Conservation (phyloP, 2,113 vertebrate species). For the Platysteira castanea region DNA sequence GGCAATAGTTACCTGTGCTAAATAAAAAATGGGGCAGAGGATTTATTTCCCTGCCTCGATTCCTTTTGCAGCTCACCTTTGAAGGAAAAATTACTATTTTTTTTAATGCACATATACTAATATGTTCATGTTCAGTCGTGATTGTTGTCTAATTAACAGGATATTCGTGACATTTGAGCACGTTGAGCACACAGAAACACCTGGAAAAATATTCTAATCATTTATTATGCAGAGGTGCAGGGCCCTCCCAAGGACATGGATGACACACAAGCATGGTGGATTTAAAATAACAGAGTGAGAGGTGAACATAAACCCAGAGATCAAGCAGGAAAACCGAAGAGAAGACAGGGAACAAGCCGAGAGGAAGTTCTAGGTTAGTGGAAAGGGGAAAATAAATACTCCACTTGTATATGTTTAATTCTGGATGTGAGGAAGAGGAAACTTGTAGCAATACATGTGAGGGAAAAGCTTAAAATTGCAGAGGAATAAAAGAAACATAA, state of each 20-base stretch:
- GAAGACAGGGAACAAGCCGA: background rate
- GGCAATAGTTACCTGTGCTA: background rate
- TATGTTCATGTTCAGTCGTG: background rate
- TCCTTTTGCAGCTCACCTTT: background rate
- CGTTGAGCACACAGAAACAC: background rate
- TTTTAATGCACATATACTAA: background rate
- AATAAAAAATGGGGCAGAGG: background rate
- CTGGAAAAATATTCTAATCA: background rate
- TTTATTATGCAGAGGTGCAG: background rate
- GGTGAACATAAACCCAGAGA: background rate
- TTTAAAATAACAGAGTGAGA: background rate
- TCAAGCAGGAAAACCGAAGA: background rate
- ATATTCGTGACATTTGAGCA: background rate
- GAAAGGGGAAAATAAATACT: background rate
- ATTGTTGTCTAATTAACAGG: slow-evolving; percentile 6
- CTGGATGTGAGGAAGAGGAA: background rate
- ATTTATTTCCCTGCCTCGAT: background rate
- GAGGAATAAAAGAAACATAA: background rate
- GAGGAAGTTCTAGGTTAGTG: background rate
- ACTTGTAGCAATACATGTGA: background rate
- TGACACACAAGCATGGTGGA: background rate
- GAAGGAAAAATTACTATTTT: background rate
- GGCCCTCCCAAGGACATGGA: background rate
- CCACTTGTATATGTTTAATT: background rate
- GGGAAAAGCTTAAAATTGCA: background rate